Conservation (phyloP, 2,888 invertebrate species). For the Tipula unca region DNA sequence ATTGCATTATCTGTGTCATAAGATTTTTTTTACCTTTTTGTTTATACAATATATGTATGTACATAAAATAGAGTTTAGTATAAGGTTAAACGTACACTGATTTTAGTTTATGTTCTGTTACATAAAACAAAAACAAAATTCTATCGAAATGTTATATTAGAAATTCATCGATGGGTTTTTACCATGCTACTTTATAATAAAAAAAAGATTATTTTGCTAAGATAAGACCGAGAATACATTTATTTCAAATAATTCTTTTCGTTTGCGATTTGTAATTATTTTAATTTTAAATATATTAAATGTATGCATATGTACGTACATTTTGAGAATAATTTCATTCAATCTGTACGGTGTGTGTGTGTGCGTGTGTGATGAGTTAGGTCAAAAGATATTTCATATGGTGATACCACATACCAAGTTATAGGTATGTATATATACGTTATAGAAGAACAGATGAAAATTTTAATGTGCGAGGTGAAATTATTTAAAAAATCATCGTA, state of each 20-base stretch:
- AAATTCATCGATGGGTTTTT: background rate
- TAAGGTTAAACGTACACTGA: background rate
- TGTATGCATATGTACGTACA: background rate
- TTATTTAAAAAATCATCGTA: too few species aligned
- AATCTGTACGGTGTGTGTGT: background rate
- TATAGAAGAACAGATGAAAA: too few species aligned
- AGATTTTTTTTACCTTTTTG: background rate
- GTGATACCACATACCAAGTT: background rate
- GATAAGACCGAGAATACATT: background rate
- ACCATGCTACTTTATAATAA: background rate
- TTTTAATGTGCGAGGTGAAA: too few species aligned
- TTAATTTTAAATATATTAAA: background rate
- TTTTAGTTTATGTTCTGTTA: background rate
- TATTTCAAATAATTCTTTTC: background rate
- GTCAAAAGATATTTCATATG: background rate
- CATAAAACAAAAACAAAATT: background rate
- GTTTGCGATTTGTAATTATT: background rate
- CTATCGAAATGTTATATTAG: background rate
- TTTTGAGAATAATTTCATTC: background rate
- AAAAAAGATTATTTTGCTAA: background rate
- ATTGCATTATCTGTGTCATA: background rate
- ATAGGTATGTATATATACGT: too few species aligned
- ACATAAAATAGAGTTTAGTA: background rate
- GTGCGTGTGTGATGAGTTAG: background rate
- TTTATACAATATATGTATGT: background rate